Percentiles rank a stretch among this genome's conserved stretches.
Evolutionary conservation across 2,888 invertebrate species (phyloP).

Genomic region (Trachelus tabidus): DNA sequence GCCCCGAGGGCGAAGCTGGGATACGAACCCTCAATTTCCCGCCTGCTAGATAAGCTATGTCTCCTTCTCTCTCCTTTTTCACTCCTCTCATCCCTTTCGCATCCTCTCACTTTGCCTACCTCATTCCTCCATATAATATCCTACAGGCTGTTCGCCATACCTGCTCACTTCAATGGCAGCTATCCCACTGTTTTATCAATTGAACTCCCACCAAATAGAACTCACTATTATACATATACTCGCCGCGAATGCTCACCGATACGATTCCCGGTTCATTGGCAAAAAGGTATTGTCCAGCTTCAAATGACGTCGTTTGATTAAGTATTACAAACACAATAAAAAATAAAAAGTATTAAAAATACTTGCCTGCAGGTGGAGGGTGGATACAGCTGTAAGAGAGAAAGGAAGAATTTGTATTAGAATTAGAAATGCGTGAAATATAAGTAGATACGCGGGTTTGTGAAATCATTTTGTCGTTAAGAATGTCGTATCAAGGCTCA

Average conservation of each 20-base stretch:
- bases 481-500: constrained; percentile 77
- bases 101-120: background rate
- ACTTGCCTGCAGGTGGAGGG: too few species aligned
- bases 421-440: background rate
- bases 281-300: background rate
- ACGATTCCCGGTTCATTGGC: background rate
- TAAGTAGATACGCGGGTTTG: background rate
- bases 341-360: too few species aligned
- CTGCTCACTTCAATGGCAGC: background rate
- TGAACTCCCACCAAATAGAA: background rate
- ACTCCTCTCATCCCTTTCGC: background rate
- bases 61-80: background rate
- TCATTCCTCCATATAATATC: background rate
- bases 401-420: too few species aligned
- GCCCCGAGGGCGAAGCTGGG: constrained; percentile 56
- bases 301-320: background rate
- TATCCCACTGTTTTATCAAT: background rate
- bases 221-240: background rate
- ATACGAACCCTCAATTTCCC: constrained; percentile 48
- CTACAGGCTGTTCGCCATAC: background rate
- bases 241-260: background rate
- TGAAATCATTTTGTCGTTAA: background rate
- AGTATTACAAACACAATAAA: background rate
- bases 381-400: too few species aligned
- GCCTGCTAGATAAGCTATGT: constrained; percentile 11